Base-by-base conservation (phyloP, 1,140 invertebrate genomes). In the Parasteatoda tepidariorum region DNA sequence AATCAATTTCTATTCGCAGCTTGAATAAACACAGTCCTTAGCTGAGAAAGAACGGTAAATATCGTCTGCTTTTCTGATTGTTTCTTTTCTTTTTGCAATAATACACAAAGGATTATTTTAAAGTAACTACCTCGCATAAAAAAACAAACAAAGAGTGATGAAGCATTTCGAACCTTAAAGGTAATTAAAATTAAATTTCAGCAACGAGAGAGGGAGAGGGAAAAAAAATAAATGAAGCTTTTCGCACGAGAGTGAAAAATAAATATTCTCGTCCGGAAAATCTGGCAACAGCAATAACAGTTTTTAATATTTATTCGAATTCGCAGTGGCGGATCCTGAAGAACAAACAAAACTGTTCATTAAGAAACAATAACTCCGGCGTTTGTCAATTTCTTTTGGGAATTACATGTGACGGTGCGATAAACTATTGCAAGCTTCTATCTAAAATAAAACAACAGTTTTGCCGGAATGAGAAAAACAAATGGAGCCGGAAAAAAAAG, bases 321-420 rank as follows among this genome's bases (percentile, higher is more conserved):
- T 64, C 62, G 28, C 31, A 64, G 5, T 59, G 24, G 30, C 30
- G 26, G 62, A 30, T 30, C 24, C 31, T 4, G 13, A 2, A 18
- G 26, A 64, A 33, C 26, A 64, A 64, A 64, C 62, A 64, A 28
- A 64, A 31, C 62, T 30, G 9, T 64, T 64, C 62, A 64, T 64
- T 64, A 64, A 64, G 62, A 64, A 31, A 64, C 62, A 64, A 64
- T 64, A 64, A 64, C 62, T 64, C 41, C 57, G 24, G n/a, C 62
- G 62, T 64, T 64, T 33, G 62, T 33, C 62, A 31, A 64, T 64
- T 64, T 64, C 62, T 64, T 64, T 64, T 33, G 62, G 62, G 62
- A 64, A 64, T 64, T 64, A 15, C 18, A 22, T 59, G 18, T 22
- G 38, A 48, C 38, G 38, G 38, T 48, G 18, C 18, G 38, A 48